Conservation (phyloP, 2,113 vertebrate species). For the Psilopogon haemacephalus region DNA sequence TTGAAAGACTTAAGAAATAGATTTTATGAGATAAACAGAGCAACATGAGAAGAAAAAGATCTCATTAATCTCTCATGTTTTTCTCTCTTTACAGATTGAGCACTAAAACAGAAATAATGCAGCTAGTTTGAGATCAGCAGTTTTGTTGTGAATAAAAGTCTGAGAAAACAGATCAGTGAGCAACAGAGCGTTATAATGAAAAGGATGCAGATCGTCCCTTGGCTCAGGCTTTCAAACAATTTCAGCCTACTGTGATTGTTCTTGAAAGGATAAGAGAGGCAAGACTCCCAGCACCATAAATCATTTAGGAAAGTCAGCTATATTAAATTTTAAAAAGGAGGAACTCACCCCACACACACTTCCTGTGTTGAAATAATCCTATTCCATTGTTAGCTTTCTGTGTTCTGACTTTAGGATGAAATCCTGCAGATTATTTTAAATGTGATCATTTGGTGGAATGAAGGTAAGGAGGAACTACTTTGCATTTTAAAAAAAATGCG, state of each 20-base stretch:
- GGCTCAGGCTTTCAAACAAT: constrained; percentile 41
- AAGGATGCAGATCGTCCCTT: constrained; percentile 28
- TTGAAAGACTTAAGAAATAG: constrained; percentile 48
- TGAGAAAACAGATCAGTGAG: constrained; percentile 14
- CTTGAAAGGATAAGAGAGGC: constrained; percentile 34
- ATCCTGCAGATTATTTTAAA: neutral
- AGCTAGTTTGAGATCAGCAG: constrained; percentile 51
- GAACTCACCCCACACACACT: fast-evolving
- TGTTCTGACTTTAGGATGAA: neutral
- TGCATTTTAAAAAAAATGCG: neutral
- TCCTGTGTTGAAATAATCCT: neutral
- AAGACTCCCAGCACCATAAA: constrained; percentile 12
- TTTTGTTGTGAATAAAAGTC: constrained; percentile 29
- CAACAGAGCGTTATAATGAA: neutral
- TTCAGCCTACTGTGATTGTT: constrained; percentile 33
- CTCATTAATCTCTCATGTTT: constrained; percentile 65
- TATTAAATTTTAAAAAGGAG: constrained; percentile 20
- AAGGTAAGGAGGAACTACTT: neutral
- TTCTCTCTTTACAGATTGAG: constrained; percentile 45
- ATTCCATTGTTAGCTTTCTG: neutral
- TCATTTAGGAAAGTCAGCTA: constrained; percentile 24
- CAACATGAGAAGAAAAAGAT: constrained; percentile 42
- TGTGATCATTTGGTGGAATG: neutral
- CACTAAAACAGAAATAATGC: constrained; percentile 61
- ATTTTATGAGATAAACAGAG: constrained; percentile 58